These are phyloP conservation scores for Euura saliciscinereae DNA, from an alignment of 1,140 invertebrate species.

Conservation along the genomic window DNA sequence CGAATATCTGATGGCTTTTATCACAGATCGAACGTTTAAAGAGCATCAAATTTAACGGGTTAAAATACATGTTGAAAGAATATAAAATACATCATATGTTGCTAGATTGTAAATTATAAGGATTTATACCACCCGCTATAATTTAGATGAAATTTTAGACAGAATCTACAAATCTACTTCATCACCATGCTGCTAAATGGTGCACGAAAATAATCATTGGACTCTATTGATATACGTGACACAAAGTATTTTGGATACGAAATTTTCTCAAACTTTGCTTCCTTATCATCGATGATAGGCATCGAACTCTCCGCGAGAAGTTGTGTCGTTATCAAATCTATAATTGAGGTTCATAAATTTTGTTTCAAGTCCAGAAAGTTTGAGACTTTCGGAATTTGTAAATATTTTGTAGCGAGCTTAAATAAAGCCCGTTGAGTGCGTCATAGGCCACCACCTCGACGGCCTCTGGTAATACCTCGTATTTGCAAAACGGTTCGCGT, in stretches of 20 bases:
- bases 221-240: conserved; percentile 10
- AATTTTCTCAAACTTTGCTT: not conserved
- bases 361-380: conserved; percentile 16
- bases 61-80: too few relatives aligned
- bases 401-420: conserved; percentile 38
- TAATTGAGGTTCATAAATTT: conserved; percentile 9
- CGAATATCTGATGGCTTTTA: too few relatives aligned
- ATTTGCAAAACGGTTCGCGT: conserved; percentile 16
- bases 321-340: conserved; percentile 15
- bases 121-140: too few relatives aligned
- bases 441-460: conserved; percentile 19
- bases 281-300: not conserved
- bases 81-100: too few relatives aligned
- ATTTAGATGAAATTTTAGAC: too few relatives aligned
- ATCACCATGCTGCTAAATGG: too few relatives aligned
- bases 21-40: too few relatives aligned
- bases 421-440: conserved; percentile 32
- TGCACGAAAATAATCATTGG: not conserved
- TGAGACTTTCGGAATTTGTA: conserved; percentile 31
- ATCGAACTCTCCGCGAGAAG: not conserved
- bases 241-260: conserved; percentile 2
- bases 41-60: too few relatives aligned
- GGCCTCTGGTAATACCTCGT: conserved; percentile 3
- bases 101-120: too few relatives aligned
- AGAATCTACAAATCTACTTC: too few relatives aligned